Evolutionary conservation across 2,888 invertebrate species (phyloP).

Genomic region (Microplitis deprimator): DNA sequence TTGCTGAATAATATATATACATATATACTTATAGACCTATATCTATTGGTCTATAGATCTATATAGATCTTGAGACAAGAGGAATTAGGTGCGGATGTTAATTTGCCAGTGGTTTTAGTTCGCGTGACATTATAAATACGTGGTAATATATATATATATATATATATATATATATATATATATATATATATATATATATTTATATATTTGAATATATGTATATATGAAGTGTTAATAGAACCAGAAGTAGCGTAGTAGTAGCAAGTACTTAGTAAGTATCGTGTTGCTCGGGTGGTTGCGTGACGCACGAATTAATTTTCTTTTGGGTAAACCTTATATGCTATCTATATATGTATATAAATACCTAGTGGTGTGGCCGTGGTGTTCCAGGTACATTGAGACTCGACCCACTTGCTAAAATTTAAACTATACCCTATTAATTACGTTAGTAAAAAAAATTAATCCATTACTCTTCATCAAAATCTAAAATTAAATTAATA

Average conservation of each 20-base stretch:
- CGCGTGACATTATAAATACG: conserved; percentile 35
- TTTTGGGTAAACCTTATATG: conserved; percentile 14
- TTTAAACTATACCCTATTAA: not conserved
- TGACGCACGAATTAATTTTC: conserved; percentile 44
- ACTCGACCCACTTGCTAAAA: conserved; percentile 7
- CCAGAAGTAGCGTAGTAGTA: conserved; percentile 4
- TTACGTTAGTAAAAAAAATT: not conserved
- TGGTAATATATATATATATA: not conserved
- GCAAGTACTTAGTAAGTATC: conserved; percentile 25
- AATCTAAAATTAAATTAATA: not conserved
- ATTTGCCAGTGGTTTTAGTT: conserved; percentile 40
- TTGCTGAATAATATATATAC: not conserved
- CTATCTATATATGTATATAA: too few relatives aligned
- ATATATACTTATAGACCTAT: too few relatives aligned
- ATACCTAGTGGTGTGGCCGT: conserved; percentile 9
- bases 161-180: not conserved
- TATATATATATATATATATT: conserved; percentile 8
- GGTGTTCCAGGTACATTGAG: conserved; percentile 11
- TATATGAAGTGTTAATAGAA: not conserved
- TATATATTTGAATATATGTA: not conserved
- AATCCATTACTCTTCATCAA: not conserved
- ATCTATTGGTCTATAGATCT: not conserved
- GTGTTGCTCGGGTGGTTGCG: conserved; percentile 37
- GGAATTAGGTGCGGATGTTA: conserved; percentile 37
- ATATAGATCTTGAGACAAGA: conserved; percentile 19